These are phyloP conservation scores for Papilio protenor DNA, from an alignment of 2,888 invertebrate species.

Conservation along the genomic window DNA sequence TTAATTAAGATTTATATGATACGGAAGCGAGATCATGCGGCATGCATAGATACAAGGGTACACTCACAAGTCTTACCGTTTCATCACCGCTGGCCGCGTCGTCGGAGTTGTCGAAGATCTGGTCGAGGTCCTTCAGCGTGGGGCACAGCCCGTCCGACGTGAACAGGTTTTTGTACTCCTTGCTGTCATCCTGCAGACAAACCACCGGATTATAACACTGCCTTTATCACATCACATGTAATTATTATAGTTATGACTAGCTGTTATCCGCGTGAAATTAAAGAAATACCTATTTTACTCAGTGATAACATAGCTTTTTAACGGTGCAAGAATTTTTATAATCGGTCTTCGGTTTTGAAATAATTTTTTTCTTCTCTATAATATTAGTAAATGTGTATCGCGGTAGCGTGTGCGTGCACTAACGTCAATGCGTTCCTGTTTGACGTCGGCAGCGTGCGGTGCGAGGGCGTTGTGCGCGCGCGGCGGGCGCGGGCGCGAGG, in stretches of 20 bases:
- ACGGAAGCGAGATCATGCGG: not conserved
- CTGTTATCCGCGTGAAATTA: no score
- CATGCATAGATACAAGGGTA: constrained; percentile 54
- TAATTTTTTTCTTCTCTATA: no score
- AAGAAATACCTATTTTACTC: no score
- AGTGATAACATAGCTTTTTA: no score
- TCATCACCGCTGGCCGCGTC: constrained; percentile 95
- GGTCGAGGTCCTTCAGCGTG: constrained; percentile 95
- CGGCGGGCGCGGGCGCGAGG: constrained; percentile 64
- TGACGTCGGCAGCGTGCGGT: constrained; percentile 71
- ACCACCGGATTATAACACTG: constrained; percentile 17
- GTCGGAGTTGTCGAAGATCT: constrained; percentile 97
- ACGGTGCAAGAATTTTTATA: no score
- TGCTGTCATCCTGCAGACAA: constrained; percentile 74
- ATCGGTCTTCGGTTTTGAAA: no score
- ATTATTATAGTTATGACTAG: no score
- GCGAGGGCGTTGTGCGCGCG: constrained; percentile 70
- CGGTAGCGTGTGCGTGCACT: constrained; percentile 29
- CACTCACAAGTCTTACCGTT: constrained; percentile 88
- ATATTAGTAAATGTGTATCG: no score
- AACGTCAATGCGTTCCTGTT: constrained; percentile 84
- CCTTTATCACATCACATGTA: not conserved
- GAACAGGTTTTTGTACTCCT: constrained; percentile 89
- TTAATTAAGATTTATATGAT: not conserved
- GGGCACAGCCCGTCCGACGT: constrained; percentile 95